Evolutionary conservation across 1,140 invertebrate genomes (phyloP).

Genomic region (Diprion similis): DNA sequence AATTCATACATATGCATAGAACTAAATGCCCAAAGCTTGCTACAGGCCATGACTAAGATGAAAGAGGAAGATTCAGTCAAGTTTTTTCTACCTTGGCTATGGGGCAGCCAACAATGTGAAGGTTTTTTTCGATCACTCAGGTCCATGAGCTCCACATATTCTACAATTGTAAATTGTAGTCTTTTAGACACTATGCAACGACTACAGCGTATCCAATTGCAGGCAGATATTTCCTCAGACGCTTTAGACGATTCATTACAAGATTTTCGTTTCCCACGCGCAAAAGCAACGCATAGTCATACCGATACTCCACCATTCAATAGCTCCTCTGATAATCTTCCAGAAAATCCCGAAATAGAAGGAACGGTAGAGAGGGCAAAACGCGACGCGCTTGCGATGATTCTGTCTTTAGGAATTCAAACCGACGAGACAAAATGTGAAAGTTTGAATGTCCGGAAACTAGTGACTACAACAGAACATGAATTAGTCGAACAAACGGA

Average conservation of each 20-base stretch:
- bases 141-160: conserved; percentile 24
- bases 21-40: not conserved
- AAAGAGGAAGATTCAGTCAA: not conserved
- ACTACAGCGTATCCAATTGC: conserved; percentile 21
- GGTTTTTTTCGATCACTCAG: conserved; percentile 24
- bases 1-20: not conserved
- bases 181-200: conserved; percentile 24
- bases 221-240: conserved; percentile 23
- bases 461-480: not conserved
- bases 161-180: conserved; percentile 25
- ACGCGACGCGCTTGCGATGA: too few relatives aligned
- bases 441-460: not conserved
- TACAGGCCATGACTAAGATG: not conserved
- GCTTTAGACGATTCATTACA: too few relatives aligned
- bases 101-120: conserved; percentile 27
- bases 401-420: too few relatives aligned
- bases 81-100: conserved; percentile 25
- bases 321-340: too few relatives aligned
- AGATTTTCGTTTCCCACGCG: too few relatives aligned
- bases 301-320: too few relatives aligned
- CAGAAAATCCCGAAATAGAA: too few relatives aligned
- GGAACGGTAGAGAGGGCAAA: too few relatives aligned
- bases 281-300: too few relatives aligned
- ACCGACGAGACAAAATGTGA: not conserved
- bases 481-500: not conserved